Percentiles rank a stretch among this genome's conserved stretches.
Evolutionary conservation across 2,113 vertebrate species (phyloP).

Genomic region (Cyrtonyx montezumae): DNA sequence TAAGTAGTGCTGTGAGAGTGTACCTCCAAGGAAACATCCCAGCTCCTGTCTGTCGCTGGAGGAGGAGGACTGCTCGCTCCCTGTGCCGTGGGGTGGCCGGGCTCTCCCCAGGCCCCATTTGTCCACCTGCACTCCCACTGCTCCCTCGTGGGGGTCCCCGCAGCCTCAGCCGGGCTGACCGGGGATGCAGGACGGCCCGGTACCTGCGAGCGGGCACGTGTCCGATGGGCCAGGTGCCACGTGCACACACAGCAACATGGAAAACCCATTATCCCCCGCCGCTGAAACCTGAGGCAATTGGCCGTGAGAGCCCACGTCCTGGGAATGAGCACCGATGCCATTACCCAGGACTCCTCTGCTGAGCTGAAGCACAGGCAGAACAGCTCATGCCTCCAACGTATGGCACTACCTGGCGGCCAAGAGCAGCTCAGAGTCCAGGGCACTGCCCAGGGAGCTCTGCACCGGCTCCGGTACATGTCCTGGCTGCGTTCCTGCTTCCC

Average conservation of each 20-base stretch:
- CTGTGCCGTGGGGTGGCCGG: no score
- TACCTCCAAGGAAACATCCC: background rate
- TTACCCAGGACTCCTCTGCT: accelerated
- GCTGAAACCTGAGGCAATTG: background rate
- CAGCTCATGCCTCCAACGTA: accelerated
- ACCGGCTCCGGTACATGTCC: background rate
- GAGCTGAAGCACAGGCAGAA: background rate
- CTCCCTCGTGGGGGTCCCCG: background rate
- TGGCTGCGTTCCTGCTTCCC: accelerated
- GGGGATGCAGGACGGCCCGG: background rate
- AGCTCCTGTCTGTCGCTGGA: background rate
- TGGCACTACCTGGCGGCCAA: accelerated
- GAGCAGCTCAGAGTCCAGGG: accelerated
- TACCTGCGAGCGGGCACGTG: accelerated
- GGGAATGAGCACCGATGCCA: background rate
- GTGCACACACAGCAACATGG: constrained; percentile 21
- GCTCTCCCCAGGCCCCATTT: no score
- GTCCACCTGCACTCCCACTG: background rate
- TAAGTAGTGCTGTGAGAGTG: background rate
- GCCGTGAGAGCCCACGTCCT: background rate
- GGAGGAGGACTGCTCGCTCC: background rate
- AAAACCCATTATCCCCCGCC: constrained; percentile 52
- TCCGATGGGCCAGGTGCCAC: background rate
- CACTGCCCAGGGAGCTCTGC: background rate
- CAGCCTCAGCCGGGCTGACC: background rate